Evolutionary conservation across 1,140 invertebrate species (phyloP).

Genomic region (Cepaea nemoralis): DNA sequence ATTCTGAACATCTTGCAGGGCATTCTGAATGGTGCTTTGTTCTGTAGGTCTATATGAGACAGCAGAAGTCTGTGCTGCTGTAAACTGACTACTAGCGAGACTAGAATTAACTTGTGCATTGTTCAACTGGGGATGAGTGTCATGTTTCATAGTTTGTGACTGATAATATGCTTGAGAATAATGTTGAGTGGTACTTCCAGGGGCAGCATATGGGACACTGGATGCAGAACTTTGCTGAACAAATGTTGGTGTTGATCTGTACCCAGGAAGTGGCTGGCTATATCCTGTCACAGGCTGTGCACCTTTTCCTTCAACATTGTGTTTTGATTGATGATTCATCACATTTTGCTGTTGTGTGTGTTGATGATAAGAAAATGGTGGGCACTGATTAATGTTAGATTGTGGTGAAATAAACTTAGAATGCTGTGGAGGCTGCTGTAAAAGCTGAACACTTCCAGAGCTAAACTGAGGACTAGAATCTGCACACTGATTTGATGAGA

Average conservation of each 20-base stretch:
- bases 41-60: background rate
- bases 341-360: background rate
- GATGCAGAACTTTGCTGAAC: background rate
- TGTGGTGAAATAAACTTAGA: background rate
- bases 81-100: background rate
- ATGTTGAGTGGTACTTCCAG: background rate
- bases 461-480: background rate
- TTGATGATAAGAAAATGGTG: background rate
- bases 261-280: slow-evolving; percentile 27
- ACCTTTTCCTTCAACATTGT: background rate
- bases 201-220: background rate
- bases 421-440: slow-evolving; percentile 1
- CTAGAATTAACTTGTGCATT: background rate
- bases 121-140: background rate
- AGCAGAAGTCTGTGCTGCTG: background rate
- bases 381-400: background rate
- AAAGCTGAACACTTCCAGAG: slow-evolving; percentile 14
- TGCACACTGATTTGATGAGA: background rate
- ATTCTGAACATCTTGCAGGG: background rate
- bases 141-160: background rate
- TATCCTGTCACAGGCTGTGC: slow-evolving; percentile 17
- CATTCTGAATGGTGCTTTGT: background rate
- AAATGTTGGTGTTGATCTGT: slow-evolving; percentile 11
- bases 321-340: background rate
- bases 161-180: slow-evolving; percentile 10